Evolutionary conservation across 2,888 invertebrate species (phyloP), one percentile per base, ranked within the genome.

Genomic region (Orthosia gracilis): DNA sequence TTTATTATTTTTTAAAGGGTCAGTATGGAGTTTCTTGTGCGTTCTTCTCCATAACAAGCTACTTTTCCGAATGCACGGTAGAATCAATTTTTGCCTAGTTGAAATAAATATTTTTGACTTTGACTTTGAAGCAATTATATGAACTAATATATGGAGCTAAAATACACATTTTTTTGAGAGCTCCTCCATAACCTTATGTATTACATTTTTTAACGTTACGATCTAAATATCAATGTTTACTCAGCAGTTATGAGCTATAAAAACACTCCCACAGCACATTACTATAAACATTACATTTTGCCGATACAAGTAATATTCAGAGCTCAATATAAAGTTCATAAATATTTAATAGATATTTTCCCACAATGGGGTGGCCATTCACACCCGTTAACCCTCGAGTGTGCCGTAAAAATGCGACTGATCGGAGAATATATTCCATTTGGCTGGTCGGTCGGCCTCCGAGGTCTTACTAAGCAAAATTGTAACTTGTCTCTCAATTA

Each of bases 271-370:
- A 85, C 86, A 87, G 84, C 86, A 89, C 89, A 90, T 91, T 88
- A 91, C 89, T 86, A 89, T 87, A 87, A 87, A 87, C 91, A 91
- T 91, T 88, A 91, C 91, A 89, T 90, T 90, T 90, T 85, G 88
- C 87, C 90, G 89, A 90, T 91, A 88, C 89, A 87, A 87, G 89
- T 87, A 88, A 90, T 91, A 89, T 90, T 90, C 90, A 87, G 85
- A 88, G 88, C 88, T 90, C 92, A 91, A 92, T 92, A 92, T 90
- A 91, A 90, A 81, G 88, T 89, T 93, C 93, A 95, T 96, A 96
- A 95, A 96, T 96, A 96, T 96, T 96, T 94, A 95, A 96, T 94
- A 94, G 94, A 94, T 91, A 94, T 95, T 93, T 96, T 96, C 95
- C 95, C 96, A 96, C 95, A 96, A 96, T 94, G 93, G 95, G 95